Evolutionary conservation across 2,797 vertebrate genomes (phyloP).

Genomic region (Schizothorax lantsangensis): DNA sequence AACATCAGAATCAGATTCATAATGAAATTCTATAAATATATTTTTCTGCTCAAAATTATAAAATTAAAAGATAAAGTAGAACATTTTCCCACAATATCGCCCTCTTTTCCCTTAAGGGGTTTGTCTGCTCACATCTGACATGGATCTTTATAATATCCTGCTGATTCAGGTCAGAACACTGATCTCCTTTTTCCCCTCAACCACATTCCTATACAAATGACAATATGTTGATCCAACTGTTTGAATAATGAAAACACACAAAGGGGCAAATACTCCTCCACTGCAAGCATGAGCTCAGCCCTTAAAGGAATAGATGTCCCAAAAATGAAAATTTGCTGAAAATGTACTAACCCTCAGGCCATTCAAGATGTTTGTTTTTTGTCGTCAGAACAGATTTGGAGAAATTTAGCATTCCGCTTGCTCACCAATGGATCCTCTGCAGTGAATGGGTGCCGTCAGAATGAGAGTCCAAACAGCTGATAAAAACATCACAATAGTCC

Average conservation of each 20-base stretch:
- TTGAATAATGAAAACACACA: neutral
- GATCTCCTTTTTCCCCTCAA: neutral
- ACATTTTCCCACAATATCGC: neutral
- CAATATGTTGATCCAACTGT: neutral
- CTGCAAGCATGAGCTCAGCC: neutral
- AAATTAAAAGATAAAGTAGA: neutral
- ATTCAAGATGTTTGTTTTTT: neutral
- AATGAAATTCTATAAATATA: conserved; percentile 24
- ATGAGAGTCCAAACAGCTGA: neutral
- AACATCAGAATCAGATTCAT: neutral
- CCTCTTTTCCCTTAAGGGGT: neutral
- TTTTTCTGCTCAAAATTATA: neutral
- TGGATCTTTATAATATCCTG: neutral
- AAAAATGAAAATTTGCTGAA: neutral
- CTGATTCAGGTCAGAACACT: neutral
- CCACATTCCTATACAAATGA: neutral
- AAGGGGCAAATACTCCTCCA: neutral
- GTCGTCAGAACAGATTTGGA: neutral
- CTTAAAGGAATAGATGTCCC: neutral
- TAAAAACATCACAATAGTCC: neutral
- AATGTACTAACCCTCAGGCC: neutral
- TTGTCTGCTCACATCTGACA: neutral
- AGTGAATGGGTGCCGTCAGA: neutral
- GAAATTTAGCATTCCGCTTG: neutral
- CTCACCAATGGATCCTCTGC: neutral